A percentile compares a stretch with the other conserved stretches of the same genome.
Evolutionary conservation across 1,140 invertebrate species (phyloP).

Genomic region (Bombus superbus): DNA sequence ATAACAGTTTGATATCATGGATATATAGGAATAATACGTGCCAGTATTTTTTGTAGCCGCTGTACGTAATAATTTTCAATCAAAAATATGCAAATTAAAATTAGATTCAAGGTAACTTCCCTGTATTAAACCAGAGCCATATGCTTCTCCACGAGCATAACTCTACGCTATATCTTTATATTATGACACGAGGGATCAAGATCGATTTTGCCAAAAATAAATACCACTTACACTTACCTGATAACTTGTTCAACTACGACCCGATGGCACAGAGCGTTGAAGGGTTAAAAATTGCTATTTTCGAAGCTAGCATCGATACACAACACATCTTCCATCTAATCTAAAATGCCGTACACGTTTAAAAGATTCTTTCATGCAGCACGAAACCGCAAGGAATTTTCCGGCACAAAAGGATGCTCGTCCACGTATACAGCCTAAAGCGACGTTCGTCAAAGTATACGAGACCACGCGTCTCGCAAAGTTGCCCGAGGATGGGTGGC

Average conservation of each 20-base stretch:
- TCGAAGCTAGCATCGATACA: neutral
- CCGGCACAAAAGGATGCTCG: neutral
- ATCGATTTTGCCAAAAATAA: neutral
- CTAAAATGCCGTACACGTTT: neutral
- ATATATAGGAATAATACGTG: neutral
- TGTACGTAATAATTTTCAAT: neutral
- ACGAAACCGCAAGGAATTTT: neutral
- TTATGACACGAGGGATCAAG: neutral
- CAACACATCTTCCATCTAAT: no score
- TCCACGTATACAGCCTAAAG: conserved; percentile 1
- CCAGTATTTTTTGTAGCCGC: no score
- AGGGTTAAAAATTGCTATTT: neutral
- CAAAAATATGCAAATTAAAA: no score
- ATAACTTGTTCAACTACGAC: neutral
- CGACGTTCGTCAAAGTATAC: conserved; percentile 18
- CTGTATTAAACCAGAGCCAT: no score
- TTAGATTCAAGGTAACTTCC: no score
- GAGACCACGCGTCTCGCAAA: conserved; percentile 1
- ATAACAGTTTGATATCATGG: neutral
- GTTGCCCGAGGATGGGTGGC: neutral
- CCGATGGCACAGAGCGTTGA: neutral
- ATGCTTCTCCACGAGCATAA: no score
- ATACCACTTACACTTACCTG: neutral
- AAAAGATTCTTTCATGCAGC: neutral
- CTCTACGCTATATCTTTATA: neutral